Evolutionary conservation across 1,140 invertebrate genomes (phyloP).

Genomic region (Euura saliciscinereae): DNA sequence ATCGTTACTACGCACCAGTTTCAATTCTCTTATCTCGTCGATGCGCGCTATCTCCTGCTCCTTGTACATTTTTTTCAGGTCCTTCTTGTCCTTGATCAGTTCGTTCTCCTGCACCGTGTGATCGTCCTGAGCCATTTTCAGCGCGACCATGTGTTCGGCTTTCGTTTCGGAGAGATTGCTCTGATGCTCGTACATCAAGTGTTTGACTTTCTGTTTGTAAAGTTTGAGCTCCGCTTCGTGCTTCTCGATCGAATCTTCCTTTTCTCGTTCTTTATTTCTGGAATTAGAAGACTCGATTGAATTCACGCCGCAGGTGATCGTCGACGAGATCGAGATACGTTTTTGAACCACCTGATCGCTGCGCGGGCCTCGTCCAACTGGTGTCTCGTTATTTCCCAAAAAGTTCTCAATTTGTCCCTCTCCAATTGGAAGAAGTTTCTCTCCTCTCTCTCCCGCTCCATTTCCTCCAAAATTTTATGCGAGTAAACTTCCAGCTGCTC

Average conservation of each 20-base stretch:
- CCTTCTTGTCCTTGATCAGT: slow-evolving; percentile 78
- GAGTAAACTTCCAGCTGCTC: slow-evolving; percentile 92
- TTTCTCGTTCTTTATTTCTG: slow-evolving; percentile 85
- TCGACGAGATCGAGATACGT: slow-evolving; percentile 14
- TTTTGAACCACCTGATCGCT: slow-evolving; percentile 63
- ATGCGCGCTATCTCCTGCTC: slow-evolving; percentile 74
- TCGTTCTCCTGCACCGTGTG: slow-evolving; percentile 77
- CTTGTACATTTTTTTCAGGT: slow-evolving; percentile 73
- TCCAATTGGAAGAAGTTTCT: slow-evolving; percentile 95
- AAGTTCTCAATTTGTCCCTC: slow-evolving; percentile 90
- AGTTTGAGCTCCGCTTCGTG: slow-evolving; percentile 87
- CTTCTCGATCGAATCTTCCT: slow-evolving; percentile 84
- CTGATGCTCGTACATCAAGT: slow-evolving; percentile 90
- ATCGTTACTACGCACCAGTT: slow-evolving; percentile 60
- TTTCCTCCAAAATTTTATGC: slow-evolving; percentile 85
- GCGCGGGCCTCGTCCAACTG: slow-evolving; percentile 84
- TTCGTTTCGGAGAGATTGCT: slow-evolving; percentile 79
- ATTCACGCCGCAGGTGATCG: slow-evolving; percentile 10
- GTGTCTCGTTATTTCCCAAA: slow-evolving; percentile 91
- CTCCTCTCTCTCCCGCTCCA: slow-evolving; percentile 93
- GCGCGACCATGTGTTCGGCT: slow-evolving; percentile 75
- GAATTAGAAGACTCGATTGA: slow-evolving; percentile 18
- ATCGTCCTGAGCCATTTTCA: slow-evolving; percentile 78
- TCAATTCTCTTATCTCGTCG: slow-evolving; percentile 68
- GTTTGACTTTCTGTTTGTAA: slow-evolving; percentile 92